Evolutionary conservation across 1,140 invertebrate species (phyloP).

Genomic region (Cotesia typhae): DNA sequence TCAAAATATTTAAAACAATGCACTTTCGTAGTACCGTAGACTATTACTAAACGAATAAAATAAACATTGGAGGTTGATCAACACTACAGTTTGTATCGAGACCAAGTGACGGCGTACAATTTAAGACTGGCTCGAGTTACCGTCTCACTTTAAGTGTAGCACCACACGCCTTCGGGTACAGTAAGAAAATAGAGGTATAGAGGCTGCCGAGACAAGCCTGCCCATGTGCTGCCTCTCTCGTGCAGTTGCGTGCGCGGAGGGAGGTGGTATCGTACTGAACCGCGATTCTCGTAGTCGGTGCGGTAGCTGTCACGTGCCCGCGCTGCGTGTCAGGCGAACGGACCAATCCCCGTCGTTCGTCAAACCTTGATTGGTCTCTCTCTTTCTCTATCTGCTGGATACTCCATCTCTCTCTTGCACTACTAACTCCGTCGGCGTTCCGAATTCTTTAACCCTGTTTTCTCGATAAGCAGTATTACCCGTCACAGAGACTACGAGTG

Average conservation of each 20-base stretch:
- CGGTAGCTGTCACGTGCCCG: slow-evolving; percentile 67
- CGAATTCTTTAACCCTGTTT: slow-evolving; percentile 66
- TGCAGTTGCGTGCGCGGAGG: slow-evolving; percentile 60
- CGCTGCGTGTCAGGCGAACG: slow-evolving; percentile 56
- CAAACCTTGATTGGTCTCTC: slow-evolving; percentile 71
- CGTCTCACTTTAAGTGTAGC: slow-evolving; percentile 40
- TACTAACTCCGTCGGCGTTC: slow-evolving; percentile 43
- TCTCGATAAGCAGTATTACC: slow-evolving; percentile 43
- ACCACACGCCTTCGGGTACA: slow-evolving; percentile 40
- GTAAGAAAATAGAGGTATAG: slow-evolving; percentile 37
- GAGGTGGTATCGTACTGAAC: slow-evolving; percentile 66
- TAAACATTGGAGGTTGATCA: slow-evolving; percentile 17
- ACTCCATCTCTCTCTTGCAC: neutral
- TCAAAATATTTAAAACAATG: slow-evolving; percentile 3
- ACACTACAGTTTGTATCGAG: slow-evolving; percentile 37
- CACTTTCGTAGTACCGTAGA: neutral
- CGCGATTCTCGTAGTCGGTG: slow-evolving; percentile 57
- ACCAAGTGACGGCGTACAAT: slow-evolving; percentile 35
- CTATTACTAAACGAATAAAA: too few species aligned
- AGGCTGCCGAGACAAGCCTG: slow-evolving; percentile 35
- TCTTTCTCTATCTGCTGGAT: slow-evolving; percentile 33
- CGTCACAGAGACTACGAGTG: slow-evolving; percentile 45
- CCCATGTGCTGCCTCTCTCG: slow-evolving; percentile 30
- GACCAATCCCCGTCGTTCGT: slow-evolving; percentile 69
- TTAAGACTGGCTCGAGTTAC: slow-evolving; percentile 36